Percentiles rank a stretch among this genome's conserved stretches.
Evolutionary conservation across 2,113 vertebrate genomes (phyloP).

Genomic region (Naja naja): DNA sequence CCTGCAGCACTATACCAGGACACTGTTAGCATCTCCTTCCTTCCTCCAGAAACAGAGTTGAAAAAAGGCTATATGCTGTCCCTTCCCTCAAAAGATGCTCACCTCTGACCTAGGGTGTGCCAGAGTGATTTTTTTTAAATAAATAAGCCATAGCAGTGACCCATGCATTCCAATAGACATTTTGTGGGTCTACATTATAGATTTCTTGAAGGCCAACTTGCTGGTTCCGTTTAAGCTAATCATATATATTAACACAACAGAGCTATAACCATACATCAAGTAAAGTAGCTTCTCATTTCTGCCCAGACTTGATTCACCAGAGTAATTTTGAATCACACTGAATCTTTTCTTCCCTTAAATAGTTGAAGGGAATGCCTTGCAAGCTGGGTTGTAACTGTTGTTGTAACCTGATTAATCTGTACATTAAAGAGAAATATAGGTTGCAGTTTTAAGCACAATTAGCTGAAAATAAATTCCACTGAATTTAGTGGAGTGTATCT

Average conservation of each 20-base stretch:
- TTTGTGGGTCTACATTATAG: not conserved
- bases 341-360: not conserved
- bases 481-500: not conserved
- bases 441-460: not conserved
- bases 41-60: not conserved
- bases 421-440: not conserved
- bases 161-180: not conserved
- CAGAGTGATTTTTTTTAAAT: not conserved
- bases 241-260: not conserved
- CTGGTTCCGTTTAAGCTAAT: not conserved
- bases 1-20: not conserved
- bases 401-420: not conserved
- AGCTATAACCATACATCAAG: not conserved
- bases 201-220: not conserved
- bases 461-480: not conserved
- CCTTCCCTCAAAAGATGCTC: not conserved
- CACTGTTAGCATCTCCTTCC: not conserved
- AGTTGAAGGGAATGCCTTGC: not conserved
- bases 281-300: not conserved
- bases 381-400: not conserved
- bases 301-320: not conserved
- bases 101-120: not conserved
- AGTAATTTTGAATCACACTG: not conserved
- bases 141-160: not conserved
- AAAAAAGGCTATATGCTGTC: not conserved